These are phyloP conservation scores for Corydoras sp. DNA, from an alignment of 2,113 vertebrate species.

Conservation along the genomic window DNA sequence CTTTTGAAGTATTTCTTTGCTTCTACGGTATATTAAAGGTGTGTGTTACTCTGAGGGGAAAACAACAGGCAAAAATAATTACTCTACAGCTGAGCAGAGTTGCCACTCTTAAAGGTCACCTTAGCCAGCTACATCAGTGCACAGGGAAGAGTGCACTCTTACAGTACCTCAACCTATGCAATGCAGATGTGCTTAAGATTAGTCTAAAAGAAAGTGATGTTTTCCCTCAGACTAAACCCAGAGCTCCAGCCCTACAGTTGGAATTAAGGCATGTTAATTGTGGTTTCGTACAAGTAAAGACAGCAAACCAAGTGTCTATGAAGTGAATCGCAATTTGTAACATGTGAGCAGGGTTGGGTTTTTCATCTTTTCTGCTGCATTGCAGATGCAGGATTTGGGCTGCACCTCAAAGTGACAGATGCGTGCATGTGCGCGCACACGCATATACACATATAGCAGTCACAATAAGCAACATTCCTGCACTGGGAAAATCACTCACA, in stretches of 20 bases:
- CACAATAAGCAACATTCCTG: conserved; percentile 20
- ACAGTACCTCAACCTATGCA: conserved; percentile 42
- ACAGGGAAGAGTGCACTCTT: conserved; percentile 10
- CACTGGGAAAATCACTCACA: conserved; percentile 14
- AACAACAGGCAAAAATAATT: conserved; percentile 15
- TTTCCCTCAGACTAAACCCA: conserved; percentile 13
- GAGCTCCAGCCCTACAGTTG: background rate
- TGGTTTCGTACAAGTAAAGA: too few species aligned
- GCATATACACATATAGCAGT: conserved; percentile 17
- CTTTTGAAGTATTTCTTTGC: too few species aligned
- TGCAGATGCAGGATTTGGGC: conserved; percentile 69
- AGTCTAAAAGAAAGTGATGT: conserved; percentile 32
- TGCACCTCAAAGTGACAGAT: conserved; percentile 58
- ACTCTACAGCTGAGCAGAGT: conserved; percentile 9
- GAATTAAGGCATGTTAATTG: conserved; percentile 5
- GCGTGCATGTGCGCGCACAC: conserved; percentile 39
- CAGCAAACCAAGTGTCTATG: too few species aligned
- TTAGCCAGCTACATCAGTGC: conserved; percentile 47
- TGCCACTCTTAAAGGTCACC: conserved; percentile 53
- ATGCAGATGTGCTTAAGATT: conserved; percentile 51
- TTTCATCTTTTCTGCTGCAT: conserved; percentile 36
- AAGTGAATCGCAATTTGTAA: too few species aligned
- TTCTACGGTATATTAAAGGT: background rate
- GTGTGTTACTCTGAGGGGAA: background rate
- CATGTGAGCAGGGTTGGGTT: too few species aligned